Conservation (phyloP, 2,113 vertebrate genomes). For the Archocentrus centrarchus region DNA sequence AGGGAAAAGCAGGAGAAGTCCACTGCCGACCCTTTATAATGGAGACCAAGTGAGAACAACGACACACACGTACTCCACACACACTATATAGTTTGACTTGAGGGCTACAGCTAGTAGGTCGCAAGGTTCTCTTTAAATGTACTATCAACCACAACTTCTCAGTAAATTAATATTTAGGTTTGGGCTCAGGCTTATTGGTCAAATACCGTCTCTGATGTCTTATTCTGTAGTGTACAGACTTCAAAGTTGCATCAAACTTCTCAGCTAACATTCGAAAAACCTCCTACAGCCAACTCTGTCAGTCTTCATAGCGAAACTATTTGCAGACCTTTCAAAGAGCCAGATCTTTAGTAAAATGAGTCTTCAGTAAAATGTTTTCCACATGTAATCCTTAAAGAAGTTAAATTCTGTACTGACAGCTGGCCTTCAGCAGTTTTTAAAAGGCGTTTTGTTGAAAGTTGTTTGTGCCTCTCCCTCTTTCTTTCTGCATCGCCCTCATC, state of each 20-base stretch:
- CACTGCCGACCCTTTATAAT: constrained; percentile 86
- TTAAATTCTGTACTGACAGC: background rate
- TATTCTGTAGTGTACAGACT: background rate
- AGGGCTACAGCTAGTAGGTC: background rate
- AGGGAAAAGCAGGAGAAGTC: constrained; percentile 83
- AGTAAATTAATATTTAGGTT: background rate
- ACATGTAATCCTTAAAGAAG: background rate
- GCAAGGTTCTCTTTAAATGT: background rate
- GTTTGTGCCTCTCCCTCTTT: background rate
- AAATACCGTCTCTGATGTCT: background rate
- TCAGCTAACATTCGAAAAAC: background rate
- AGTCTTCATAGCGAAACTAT: background rate
- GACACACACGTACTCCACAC: background rate
- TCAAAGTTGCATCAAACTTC: background rate
- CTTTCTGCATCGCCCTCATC: background rate
- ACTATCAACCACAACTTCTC: background rate
- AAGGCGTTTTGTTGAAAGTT: background rate
- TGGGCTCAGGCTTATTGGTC: background rate
- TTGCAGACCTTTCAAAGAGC: background rate
- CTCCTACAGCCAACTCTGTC: background rate
- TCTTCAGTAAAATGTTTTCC: background rate
- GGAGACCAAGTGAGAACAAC: constrained; percentile 85
- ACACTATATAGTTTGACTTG: background rate
- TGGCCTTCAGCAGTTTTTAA: background rate
- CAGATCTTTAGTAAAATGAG: background rate